phyloP scores from a whole-genome alignment of 2,888 invertebrate genomes.

The Pristionchus fissidentatus region DNA sequence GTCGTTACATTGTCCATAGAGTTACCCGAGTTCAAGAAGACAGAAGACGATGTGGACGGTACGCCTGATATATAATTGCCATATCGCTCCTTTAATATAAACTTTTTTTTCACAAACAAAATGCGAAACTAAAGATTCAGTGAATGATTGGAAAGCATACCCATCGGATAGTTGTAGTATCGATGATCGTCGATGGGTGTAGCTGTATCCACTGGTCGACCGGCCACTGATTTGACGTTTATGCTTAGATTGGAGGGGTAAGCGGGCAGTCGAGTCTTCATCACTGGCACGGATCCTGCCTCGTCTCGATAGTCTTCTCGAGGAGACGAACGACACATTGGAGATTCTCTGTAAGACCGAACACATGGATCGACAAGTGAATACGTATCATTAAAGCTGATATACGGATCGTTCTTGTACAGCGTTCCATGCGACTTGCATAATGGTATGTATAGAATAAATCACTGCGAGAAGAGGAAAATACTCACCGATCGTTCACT shows the following conservation, averaged over 20 bases:
- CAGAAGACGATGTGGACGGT: slow-evolving; percentile 17
- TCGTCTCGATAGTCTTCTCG: background rate
- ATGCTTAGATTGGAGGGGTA: slow-evolving; percentile 1
- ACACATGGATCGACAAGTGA: too few relatives aligned
- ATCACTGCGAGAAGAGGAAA: too few relatives aligned
- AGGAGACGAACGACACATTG: background rate
- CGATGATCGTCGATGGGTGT: slow-evolving; percentile 17
- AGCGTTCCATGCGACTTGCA: background rate
- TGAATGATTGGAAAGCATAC: background rate
- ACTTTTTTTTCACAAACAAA: background rate
- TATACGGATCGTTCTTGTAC: background rate
- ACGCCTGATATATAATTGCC: background rate
- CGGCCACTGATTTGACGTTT: slow-evolving; percentile 15
- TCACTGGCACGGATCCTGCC: background rate
- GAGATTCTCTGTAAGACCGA: slow-evolving; percentile 29
- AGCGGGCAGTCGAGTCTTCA: background rate
- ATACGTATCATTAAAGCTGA: background rate
- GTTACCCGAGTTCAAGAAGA: background rate
- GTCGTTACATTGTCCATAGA: slow-evolving; percentile 35
- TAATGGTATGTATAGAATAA: background rate
- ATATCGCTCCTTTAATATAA: background rate
- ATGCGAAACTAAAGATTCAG: background rate
- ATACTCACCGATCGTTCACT: slow-evolving; percentile 11
- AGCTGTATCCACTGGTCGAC: slow-evolving; percentile 17
- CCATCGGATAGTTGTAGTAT: slow-evolving; percentile 6